Evolutionary conservation across 1,140 invertebrate genomes (phyloP).

Genomic region (Hydropsyche tenuis): DNA sequence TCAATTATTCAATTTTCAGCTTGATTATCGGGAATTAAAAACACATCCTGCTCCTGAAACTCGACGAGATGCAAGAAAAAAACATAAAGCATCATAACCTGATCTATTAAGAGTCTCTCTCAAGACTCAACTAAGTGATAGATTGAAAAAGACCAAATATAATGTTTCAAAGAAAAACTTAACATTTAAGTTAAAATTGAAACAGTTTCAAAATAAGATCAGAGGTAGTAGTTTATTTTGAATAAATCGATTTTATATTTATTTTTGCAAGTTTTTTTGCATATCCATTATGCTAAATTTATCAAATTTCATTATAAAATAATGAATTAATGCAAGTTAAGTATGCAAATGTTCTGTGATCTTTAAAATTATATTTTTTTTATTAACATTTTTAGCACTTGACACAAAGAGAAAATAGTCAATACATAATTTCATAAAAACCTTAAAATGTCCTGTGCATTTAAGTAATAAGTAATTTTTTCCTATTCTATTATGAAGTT

Average conservation of each 20-base stretch:
- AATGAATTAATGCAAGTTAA: too few relatives aligned
- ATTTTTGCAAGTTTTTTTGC: too few relatives aligned
- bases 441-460: too few relatives aligned
- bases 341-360: too few relatives aligned
- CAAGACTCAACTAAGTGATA: conserved; percentile 20
- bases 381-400: too few relatives aligned
- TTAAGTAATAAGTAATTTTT: too few relatives aligned
- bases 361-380: too few relatives aligned
- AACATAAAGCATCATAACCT: conserved; percentile 65
- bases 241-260: not conserved
- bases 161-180: conserved; percentile 38
- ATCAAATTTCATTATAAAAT: too few relatives aligned
- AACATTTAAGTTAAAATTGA: conserved; percentile 42
- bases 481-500: too few relatives aligned
- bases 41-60: conserved; percentile 60
- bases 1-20: conserved; percentile 52
- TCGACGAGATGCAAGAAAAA: conserved; percentile 64
- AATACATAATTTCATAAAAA: too few relatives aligned
- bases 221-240: conserved; percentile 22
- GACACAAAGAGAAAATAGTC: too few relatives aligned
- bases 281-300: too few relatives aligned
- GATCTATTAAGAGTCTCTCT: conserved; percentile 25
- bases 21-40: conserved; percentile 65
- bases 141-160: conserved; percentile 35
- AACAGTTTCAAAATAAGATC: conserved; percentile 15